These are phyloP conservation scores for Glyphotaelius pellucidus DNA, from an alignment of 2,888 invertebrate species.

Conservation along the genomic window DNA sequence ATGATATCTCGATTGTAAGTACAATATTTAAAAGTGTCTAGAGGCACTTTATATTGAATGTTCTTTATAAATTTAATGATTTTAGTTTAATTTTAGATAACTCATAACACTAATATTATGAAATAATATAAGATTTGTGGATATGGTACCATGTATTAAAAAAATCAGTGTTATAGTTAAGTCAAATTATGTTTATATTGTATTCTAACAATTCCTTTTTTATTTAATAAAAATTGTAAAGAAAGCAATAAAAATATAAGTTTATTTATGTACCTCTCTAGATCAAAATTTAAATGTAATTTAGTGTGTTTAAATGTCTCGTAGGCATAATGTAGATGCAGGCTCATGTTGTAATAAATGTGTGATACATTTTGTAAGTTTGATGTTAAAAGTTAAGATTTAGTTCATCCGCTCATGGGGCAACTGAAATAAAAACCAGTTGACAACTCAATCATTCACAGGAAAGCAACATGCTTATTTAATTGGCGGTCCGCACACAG, in stretches of 20 bases:
- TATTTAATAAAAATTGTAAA: neutral
- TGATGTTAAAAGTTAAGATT: neutral
- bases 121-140: neutral
- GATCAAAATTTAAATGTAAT: neutral
- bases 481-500: too few species aligned
- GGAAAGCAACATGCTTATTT: too few species aligned
- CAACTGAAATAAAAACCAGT: too few species aligned
- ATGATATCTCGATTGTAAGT: too few species aligned
- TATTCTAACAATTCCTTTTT: neutral
- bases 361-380: neutral
- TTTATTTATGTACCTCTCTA: neutral
- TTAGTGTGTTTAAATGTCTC: neutral
- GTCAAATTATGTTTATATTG: neutral
- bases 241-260: neutral
- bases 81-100: neutral
- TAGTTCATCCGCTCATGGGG: too few species aligned
- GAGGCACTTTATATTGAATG: neutral
- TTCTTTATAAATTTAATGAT: neutral
- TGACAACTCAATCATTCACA: too few species aligned
- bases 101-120: neutral
- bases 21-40: neutral
- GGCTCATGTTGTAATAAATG: neutral
- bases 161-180: neutral
- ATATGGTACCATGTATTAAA: neutral
- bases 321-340: neutral